Evolutionary conservation across 2,113 vertebrate genomes (phyloP).

Genomic region (Forbesichthys papilliferus): DNA sequence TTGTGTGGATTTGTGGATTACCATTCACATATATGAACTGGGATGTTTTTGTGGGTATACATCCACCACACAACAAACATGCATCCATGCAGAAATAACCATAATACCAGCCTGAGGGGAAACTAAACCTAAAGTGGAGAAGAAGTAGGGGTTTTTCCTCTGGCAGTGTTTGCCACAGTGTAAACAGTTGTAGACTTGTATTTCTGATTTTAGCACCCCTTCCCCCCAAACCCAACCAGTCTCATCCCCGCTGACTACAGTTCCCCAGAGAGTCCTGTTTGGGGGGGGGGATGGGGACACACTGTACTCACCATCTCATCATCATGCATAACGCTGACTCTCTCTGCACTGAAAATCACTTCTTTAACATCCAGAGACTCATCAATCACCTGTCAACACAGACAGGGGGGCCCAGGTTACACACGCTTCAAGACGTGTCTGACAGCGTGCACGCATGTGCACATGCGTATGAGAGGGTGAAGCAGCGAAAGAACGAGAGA

Average conservation of each 20-base stretch:
- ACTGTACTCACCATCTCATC: conserved; percentile 89
- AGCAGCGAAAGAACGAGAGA: no score
- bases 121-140: conserved; percentile 5
- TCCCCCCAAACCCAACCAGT: neutral
- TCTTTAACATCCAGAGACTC: conserved; percentile 97
- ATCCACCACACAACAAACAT: conserved; percentile 69
- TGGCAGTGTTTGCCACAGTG: neutral
- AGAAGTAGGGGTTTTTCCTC: conserved; percentile 9
- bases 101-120: conserved; percentile 42
- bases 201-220: conserved; percentile 30
- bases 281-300: conserved; percentile 44
- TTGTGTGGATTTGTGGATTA: conserved; percentile 51
- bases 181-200: conserved; percentile 35
- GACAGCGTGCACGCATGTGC: conserved; percentile 21
- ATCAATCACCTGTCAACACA: conserved; percentile 91
- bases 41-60: conserved; percentile 45
- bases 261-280: conserved; percentile 58
- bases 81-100: conserved; percentile 67
- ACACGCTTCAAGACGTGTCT: conserved; percentile 54
- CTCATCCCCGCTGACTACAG: conserved; percentile 41
- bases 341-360: conserved; percentile 91
- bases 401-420: conserved; percentile 75
- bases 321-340: conserved; percentile 87
- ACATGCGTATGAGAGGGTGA: conserved; percentile 5
- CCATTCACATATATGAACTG: conserved; percentile 42